Evolutionary conservation across 2,113 vertebrate genomes (phyloP).

Genomic region (Gnathonemus longibarbis): DNA sequence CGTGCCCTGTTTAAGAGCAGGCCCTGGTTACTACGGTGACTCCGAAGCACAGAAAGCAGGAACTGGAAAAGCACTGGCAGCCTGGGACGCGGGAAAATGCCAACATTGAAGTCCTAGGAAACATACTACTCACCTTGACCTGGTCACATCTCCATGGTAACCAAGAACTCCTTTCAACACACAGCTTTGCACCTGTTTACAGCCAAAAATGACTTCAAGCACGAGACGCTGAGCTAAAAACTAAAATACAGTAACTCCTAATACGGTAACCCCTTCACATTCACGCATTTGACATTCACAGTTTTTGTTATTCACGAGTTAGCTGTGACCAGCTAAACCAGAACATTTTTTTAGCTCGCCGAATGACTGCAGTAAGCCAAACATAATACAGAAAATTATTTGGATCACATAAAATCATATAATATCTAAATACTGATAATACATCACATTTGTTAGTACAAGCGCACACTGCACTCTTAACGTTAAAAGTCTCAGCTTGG

Average conservation of each 20-base stretch:
- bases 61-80: neutral
- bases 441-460: neutral
- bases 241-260: neutral
- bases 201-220: neutral
- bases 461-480: neutral
- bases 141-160: neutral
- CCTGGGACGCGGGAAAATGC: neutral
- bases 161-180: neutral
- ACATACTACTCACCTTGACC: neutral
- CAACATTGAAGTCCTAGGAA: neutral
- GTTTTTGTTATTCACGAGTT: neutral
- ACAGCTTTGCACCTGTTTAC: neutral
- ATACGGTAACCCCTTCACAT: neutral
- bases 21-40: neutral
- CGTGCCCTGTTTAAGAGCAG: neutral
- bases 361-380: neutral
- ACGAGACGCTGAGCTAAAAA: neutral
- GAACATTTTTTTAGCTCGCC: neutral
- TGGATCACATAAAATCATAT: neutral
- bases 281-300: neutral
- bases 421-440: neutral
- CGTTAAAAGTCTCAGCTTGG: neutral
- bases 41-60: neutral
- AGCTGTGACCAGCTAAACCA: neutral
- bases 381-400: neutral